Evolutionary conservation across 1,140 invertebrate species (phyloP).

Genomic region (Apis mellifera): DNA sequence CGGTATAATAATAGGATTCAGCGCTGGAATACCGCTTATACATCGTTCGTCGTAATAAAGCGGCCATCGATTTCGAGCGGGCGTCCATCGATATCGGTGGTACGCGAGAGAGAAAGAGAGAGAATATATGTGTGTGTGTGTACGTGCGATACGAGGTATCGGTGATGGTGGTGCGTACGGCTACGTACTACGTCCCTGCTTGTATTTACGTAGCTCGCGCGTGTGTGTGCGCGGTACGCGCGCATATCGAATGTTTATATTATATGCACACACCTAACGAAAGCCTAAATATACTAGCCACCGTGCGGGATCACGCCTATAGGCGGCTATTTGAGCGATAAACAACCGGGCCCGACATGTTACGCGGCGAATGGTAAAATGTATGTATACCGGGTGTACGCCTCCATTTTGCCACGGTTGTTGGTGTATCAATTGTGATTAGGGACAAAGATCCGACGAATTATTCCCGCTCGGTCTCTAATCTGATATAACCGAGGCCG

Average conservation of each 20-base stretch:
- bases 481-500: slow-evolving; percentile 66
- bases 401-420: slow-evolving; percentile 64
- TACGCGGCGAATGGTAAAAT: slow-evolving; percentile 68
- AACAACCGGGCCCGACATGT: slow-evolving; percentile 65
- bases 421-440: slow-evolving; percentile 70
- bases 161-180: no score
- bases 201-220: slow-evolving; percentile 48
- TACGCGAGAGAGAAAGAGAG: background rate
- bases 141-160: no score
- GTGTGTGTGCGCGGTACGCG: slow-evolving; percentile 52
- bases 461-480: slow-evolving; percentile 69
- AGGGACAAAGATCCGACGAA: slow-evolving; percentile 70
- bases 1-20: slow-evolving; percentile 77
- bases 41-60: slow-evolving; percentile 71
- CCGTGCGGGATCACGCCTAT: slow-evolving; percentile 66
- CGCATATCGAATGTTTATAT: slow-evolving; percentile 67
- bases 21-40: slow-evolving; percentile 68
- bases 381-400: slow-evolving; percentile 67
- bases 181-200: background rate
- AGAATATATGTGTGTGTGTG: no score
- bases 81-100: slow-evolving; percentile 65
- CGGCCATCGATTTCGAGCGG: slow-evolving; percentile 73
- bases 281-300: slow-evolving; percentile 69
- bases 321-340: slow-evolving; percentile 69
- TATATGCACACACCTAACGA: slow-evolving; percentile 67